A percentile compares a stretch with the other conserved stretches of the same genome.
These are phyloP conservation scores for Montipora capricornis DNA, from an alignment of 64 coral and sea anemone species.

Conservation along the genomic window DNA sequence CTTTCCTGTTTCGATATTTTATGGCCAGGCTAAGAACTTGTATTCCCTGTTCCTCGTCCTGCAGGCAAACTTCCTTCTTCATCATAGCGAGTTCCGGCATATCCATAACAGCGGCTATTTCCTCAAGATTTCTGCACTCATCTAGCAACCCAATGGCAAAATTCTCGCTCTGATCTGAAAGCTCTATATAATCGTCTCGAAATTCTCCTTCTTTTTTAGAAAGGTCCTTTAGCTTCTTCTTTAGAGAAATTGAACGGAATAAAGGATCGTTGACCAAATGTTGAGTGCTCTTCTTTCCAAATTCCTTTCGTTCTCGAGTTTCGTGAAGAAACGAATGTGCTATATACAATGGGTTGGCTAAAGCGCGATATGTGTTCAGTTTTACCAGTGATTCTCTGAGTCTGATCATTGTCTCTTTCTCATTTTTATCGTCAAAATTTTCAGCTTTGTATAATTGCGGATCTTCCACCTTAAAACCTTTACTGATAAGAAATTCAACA, in stretches of 20 bases:
- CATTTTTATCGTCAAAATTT: slow-evolving; percentile 1
- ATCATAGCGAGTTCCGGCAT: slow-evolving; percentile 59
- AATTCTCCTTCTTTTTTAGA: slow-evolving; percentile 66
- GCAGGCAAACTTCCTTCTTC: neutral
- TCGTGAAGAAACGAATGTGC: slow-evolving; percentile 57
- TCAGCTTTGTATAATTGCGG: slow-evolving; percentile 22
- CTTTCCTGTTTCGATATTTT: slow-evolving; percentile 86
- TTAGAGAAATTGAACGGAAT: slow-evolving; percentile 47
- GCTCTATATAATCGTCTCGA: slow-evolving; percentile 48
- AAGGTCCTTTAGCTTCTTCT: slow-evolving; percentile 48
- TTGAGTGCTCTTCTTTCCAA: neutral
- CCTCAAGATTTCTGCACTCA: slow-evolving; percentile 79
- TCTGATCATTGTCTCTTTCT: slow-evolving; percentile 38
- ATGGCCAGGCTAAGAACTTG: slow-evolving; percentile 85
- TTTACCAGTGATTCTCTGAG: slow-evolving; percentile 61
- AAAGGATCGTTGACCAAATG: slow-evolving; percentile 14
- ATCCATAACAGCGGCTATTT: slow-evolving; percentile 76
- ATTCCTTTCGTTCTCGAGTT: neutral
- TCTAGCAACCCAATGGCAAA: slow-evolving; percentile 71
- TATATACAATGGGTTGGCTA: slow-evolving; percentile 81
- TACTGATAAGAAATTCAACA: slow-evolving; percentile 68
- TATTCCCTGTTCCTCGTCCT: neutral
- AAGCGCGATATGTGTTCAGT: slow-evolving; percentile 74
- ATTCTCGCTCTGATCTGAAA: slow-evolving; percentile 71
- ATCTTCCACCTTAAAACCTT: slow-evolving; percentile 63